These are phyloP conservation scores for Montipora sp. DNA, from an alignment of 64 coral and sea anemone species.

Conservation along the genomic window DNA sequence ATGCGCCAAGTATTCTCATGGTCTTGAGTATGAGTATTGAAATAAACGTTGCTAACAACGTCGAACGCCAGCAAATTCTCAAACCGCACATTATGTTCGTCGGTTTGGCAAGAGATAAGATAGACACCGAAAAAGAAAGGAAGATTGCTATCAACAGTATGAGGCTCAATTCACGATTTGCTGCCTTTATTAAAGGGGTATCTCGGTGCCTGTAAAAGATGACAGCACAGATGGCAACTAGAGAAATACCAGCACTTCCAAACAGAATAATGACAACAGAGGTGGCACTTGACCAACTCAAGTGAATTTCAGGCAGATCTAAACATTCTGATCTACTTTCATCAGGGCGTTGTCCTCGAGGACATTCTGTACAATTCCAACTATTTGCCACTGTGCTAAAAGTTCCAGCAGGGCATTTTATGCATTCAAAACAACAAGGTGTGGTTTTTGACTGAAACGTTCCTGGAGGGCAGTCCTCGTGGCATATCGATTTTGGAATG, in stretches of 20 bases:
- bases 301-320: slow-evolving; percentile 19
- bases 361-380: slow-evolving; percentile 20
- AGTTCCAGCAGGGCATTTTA: slow-evolving; percentile 26
- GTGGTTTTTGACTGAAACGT: slow-evolving; percentile 5
- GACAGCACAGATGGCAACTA: neutral
- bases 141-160: slow-evolving; percentile 27
- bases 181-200: slow-evolving; percentile 35
- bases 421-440: slow-evolving; percentile 47
- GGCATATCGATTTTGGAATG: slow-evolving; percentile 20
- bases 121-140: slow-evolving; percentile 16
- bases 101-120: slow-evolving; percentile 27
- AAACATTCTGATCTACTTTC: slow-evolving; percentile 13
- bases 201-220: slow-evolving; percentile 7
- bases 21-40: slow-evolving; percentile 35
- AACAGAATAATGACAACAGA: neutral
- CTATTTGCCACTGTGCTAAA: neutral
- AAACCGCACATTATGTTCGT: neutral
- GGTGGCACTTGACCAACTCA: neutral
- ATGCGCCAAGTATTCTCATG: slow-evolving; percentile 23
- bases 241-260: neutral
- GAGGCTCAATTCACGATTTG: slow-evolving; percentile 37
- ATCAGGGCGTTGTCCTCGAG: slow-evolving; percentile 13
- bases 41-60: neutral
- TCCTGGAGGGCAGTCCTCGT: slow-evolving; percentile 14
- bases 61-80: neutral